Evolutionary conservation across 2,888 invertebrate genomes (phyloP).

Genomic region (Agrotis ipsilon): DNA sequence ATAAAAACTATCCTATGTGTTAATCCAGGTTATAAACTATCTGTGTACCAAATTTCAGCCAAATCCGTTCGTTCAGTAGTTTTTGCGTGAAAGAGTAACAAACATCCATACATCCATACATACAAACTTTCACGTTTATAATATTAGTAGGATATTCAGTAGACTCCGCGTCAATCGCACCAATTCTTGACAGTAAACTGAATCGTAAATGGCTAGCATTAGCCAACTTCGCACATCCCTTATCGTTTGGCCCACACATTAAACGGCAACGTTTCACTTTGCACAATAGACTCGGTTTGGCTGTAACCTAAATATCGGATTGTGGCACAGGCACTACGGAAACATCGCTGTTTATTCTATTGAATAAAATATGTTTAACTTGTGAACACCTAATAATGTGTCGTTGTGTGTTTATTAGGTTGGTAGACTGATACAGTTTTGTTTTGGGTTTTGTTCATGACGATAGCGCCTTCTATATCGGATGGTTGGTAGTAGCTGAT

Average conservation of each 20-base stretch:
- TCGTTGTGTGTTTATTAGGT: constrained; percentile 1
- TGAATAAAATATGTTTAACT: constrained; percentile 77
- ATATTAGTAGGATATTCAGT: no score
- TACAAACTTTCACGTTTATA: no score
- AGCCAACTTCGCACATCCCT: constrained; percentile 53
- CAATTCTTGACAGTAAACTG: no score
- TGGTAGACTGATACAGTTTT: neutral
- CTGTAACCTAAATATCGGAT: constrained; percentile 89
- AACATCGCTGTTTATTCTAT: constrained; percentile 80
- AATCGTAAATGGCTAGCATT: neutral
- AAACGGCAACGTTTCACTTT: constrained; percentile 87
- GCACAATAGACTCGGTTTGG: constrained; percentile 88
- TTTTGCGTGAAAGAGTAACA: no score
- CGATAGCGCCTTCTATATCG: neutral
- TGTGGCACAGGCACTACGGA: constrained; percentile 80
- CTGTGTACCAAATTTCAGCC: no score
- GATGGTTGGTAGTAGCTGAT: no score
- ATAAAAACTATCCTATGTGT: no score
- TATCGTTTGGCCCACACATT: constrained; percentile 70
- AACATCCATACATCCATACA: no score
- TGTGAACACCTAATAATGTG: constrained; percentile 51
- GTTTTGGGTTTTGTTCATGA: neutral
- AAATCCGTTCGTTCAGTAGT: no score
- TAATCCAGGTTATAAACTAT: no score
- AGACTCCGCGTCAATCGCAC: no score